Percentiles rank a stretch among this genome's conserved stretches.
Conservation (phyloP, 2,113 vertebrate species). For the Seriola quinqueradiata region DNA sequence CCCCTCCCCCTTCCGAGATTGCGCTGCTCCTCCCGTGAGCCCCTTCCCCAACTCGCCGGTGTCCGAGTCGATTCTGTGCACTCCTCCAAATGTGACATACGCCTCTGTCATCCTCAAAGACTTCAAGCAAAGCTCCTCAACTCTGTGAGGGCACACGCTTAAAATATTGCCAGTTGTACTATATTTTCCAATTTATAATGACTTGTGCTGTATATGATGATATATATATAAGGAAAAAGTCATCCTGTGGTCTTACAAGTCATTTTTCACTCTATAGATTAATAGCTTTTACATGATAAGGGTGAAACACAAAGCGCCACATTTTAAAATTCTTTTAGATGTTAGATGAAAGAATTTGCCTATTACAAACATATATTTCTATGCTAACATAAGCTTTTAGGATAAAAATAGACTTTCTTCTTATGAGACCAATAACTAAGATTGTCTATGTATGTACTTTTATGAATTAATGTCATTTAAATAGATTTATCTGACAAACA, state of each 20-base stretch:
- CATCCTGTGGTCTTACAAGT: conserved; percentile 16
- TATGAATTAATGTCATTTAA: conserved; percentile 38
- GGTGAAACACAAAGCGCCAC: conserved; percentile 20
- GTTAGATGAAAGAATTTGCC: conserved; percentile 28
- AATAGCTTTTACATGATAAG: conserved; percentile 51
- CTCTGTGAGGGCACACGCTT: conserved; percentile 84
- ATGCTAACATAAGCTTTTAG: conserved; percentile 56
- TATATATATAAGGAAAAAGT: conserved; percentile 10
- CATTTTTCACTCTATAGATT: conserved; percentile 54
- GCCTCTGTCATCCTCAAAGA: conserved; percentile 94
- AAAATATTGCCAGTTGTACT: conserved; percentile 16
- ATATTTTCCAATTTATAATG: conserved; percentile 40
- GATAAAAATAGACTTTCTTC: conserved; percentile 28
- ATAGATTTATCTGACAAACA: conserved; percentile 44
- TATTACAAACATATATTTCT: conserved; percentile 55
- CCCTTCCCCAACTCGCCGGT: conserved; percentile 91
- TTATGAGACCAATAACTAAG: conserved; percentile 30
- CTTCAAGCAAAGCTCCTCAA: conserved; percentile 97
- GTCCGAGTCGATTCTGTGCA: conserved; percentile 94
- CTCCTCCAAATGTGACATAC: conserved; percentile 88
- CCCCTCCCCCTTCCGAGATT: conserved; percentile 96
- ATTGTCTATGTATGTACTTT: conserved; percentile 48
- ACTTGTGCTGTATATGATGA: conserved; percentile 39
- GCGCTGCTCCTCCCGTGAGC: conserved; percentile 86
- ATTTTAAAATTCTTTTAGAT: conserved; percentile 42